A percentile compares a stretch with the other conserved stretches of the same genome.
These are phyloP conservation scores for Diploscapter pachys DNA, from an alignment of 1,140 invertebrate species.

Conservation along the genomic window DNA sequence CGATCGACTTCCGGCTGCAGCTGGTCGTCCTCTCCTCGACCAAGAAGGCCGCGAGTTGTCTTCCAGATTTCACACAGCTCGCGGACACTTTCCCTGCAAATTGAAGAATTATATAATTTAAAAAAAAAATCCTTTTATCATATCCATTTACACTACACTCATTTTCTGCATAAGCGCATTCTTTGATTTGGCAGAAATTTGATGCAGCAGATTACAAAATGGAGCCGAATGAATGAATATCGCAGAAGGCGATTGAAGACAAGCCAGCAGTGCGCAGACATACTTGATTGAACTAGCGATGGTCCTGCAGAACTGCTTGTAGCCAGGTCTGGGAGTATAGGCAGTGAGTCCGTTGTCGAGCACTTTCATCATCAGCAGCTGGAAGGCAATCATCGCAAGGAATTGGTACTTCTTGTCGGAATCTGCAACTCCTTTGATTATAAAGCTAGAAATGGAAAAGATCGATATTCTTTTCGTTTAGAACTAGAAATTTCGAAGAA, in stretches of 20 bases:
- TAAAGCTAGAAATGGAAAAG: too few species aligned
- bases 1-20: constrained; percentile 36
- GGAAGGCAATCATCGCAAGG: constrained; percentile 32
- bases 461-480: too few species aligned
- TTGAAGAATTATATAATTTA: neutral
- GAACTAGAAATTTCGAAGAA: too few species aligned
- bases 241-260: too few species aligned
- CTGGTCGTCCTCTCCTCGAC: constrained; percentile 3
- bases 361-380: constrained; percentile 34
- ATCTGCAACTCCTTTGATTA: constrained; percentile 3
- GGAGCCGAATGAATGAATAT: too few species aligned
- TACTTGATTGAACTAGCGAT: constrained; percentile 29
- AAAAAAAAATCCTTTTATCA: neutral
- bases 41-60: constrained; percentile 15
- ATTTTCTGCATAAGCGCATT: too few species aligned
- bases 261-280: neutral
- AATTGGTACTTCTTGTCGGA: constrained; percentile 27
- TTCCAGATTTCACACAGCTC: constrained; percentile 26
- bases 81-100: constrained; percentile 29
- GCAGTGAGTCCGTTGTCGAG: constrained; percentile 25
- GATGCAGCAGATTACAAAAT: too few species aligned
- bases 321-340: constrained; percentile 19
- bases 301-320: constrained; percentile 35
- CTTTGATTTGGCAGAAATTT: too few species aligned
- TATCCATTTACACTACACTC: too few species aligned